phyloP scores from a whole-genome alignment of 2,888 invertebrate species.

The Archips crataeganus region DNA sequence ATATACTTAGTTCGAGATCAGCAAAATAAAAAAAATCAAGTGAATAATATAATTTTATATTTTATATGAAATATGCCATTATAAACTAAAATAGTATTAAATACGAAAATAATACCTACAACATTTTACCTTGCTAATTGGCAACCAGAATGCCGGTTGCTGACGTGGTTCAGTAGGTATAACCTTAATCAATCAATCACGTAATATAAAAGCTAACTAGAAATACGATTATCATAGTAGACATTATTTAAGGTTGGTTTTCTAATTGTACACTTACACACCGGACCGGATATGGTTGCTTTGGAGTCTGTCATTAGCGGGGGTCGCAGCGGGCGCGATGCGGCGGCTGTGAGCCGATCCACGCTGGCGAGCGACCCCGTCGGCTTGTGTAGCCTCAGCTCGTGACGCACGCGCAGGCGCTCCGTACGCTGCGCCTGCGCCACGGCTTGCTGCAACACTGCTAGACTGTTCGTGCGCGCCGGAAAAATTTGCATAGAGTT shows the following conservation, averaged over 20 bases:
- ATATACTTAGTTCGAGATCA: neutral
- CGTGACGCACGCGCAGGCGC: slow-evolving; percentile 59
- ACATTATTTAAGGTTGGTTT: slow-evolving; percentile 6
- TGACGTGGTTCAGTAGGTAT: no score
- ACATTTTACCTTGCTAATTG: no score
- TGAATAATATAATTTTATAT: neutral
- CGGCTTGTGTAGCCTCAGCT: slow-evolving; percentile 57
- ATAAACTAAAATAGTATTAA: neutral
- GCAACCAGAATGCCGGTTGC: no score
- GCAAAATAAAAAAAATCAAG: neutral
- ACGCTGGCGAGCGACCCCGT: slow-evolving; percentile 55
- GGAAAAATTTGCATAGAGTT: slow-evolving; percentile 57
- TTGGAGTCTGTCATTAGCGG: slow-evolving; percentile 50
- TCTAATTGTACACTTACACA: slow-evolving; percentile 1
- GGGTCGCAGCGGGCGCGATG: slow-evolving; percentile 58
- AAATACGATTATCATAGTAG: slow-evolving; percentile 15
- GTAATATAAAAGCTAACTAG: slow-evolving; percentile 2
- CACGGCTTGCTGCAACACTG: slow-evolving; percentile 68
- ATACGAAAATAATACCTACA: neutral
- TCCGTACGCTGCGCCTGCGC: slow-evolving; percentile 66
- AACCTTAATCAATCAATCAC: no score
- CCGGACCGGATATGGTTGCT: neutral
- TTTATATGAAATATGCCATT: no score
- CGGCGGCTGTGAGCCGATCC: slow-evolving; percentile 60
- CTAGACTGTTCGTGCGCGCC: slow-evolving; percentile 69